phyloP scores from a whole-genome alignment of 2,797 vertebrate genomes.

The Myotis myotis region DNA sequence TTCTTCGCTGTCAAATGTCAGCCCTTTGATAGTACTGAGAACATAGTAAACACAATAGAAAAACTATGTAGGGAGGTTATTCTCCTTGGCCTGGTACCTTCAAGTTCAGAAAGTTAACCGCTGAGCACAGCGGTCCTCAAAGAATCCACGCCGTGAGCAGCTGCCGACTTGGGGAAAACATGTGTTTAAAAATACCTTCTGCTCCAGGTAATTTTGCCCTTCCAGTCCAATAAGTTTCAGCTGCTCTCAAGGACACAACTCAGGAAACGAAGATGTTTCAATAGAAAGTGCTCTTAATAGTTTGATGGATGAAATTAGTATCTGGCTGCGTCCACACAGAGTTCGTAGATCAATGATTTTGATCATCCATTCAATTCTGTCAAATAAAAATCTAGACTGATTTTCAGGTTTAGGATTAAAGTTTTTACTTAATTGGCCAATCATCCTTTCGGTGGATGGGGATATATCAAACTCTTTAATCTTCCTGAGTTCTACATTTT shows the following conservation, averaged over 20 bases:
- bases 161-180: constrained; percentile 78
- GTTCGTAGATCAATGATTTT: constrained; percentile 35
- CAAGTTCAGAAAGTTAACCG: constrained; percentile 64
- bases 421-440: neutral
- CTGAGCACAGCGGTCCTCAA: constrained; percentile 74
- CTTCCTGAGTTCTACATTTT: neutral
- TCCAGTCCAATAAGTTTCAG: constrained; percentile 70
- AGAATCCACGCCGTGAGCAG: constrained; percentile 77
- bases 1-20: constrained; percentile 44
- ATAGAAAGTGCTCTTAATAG: neutral
- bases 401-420: neutral
- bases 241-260: constrained; percentile 81
- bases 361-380: neutral
- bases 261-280: constrained; percentile 18
- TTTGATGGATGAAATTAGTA: neutral
- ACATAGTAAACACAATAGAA: constrained; percentile 53
- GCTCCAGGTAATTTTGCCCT: constrained; percentile 77
- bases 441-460: neutral
- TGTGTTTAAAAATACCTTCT: constrained; percentile 81
- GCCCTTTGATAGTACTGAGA: constrained; percentile 21
- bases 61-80: constrained; percentile 19
- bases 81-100: constrained; percentile 38
- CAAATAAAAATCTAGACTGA: neutral
- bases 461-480: neutral
- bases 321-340: neutral